Evolutionary conservation across 2,888 invertebrate genomes (phyloP), one percentile per base, ranked within the genome.

Genomic region (Conchocele bisecta): DNA sequence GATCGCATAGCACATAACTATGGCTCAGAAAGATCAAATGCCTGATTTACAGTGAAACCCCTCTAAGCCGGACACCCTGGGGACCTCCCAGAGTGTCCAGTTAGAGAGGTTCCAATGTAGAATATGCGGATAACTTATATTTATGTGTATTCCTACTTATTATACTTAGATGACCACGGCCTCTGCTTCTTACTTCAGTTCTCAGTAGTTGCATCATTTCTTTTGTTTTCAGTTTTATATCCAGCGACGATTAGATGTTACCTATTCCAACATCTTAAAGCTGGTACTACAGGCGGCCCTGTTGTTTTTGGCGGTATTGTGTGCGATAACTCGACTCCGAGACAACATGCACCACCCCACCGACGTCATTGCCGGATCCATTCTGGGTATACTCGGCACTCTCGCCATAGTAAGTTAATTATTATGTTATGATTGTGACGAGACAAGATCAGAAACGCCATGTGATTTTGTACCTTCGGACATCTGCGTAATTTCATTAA

Each of bases 261-360:
- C 53, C 65, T 95, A 95, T 29, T 95, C 95, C 53, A 95, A 94
- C 89, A 93, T 98, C 63, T 91, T 97, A 57, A 95, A 95, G 67
- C 96, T 97, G 89, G 94, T 95, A 20, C 91, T 97, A 59, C 98
- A 98, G 92, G 95, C 96, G 89, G 82, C 94, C 13, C 94, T 96
- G 60, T 92, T 98, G 71, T 93, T 95, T 91, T 92, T 95, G 89
- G 95, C 97, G 33, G 44, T 86, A 20, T 79, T 81, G 53, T 74
- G 76, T 48, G 71, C 84, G 11, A 93, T 98, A 92, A 95, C 97
- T 1, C 94, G 98, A 42, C 94, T 99, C 31, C 96, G 96, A 1
- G 96, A 99, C 92, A 96, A 98, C 93, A 98, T 98, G 90, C 98
- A 99, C 91, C 98, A 98, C 89, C 97, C 97, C 96, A 96, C 96